Conservation (phyloP, 2,888 invertebrate genomes). For the Latrodectus hesperus region DNA sequence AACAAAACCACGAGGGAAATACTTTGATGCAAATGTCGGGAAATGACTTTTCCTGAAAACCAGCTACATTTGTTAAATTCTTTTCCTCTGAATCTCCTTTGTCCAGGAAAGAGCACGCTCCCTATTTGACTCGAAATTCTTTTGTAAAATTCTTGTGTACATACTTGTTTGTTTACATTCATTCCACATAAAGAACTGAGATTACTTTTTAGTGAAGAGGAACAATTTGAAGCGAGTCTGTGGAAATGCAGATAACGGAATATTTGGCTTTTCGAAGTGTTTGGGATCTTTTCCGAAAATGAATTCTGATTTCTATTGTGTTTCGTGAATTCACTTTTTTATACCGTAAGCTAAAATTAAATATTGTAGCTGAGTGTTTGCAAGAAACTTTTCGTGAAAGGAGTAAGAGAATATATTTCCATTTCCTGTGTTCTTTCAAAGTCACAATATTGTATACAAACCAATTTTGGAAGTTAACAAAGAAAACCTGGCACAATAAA, state of each 20-base stretch:
- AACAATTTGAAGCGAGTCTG: slow-evolving; percentile 18
- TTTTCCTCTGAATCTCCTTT: neutral
- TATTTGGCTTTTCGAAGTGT: neutral
- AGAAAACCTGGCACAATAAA: no score
- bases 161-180: slow-evolving; percentile 23
- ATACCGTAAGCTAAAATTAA: no score
- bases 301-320: no score
- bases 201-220: slow-evolving; percentile 30
- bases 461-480: no score
- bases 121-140: neutral
- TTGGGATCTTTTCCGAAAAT: no score
- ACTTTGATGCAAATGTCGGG: slow-evolving; percentile 43
- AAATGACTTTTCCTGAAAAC: slow-evolving; percentile 26
- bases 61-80: slow-evolving; percentile 8
- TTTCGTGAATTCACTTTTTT: no score
- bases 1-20: slow-evolving; percentile 34
- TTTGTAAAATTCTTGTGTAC: slow-evolving; percentile 11
- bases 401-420: no score
- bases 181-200: slow-evolving; percentile 7
- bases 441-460: no score
- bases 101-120: neutral
- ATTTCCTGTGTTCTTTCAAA: no score
- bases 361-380: no score
- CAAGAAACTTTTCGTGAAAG: no score
- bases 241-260: neutral